Evolutionary conservation across 2,888 invertebrate species (phyloP).

Genomic region (Andricus curvator): DNA sequence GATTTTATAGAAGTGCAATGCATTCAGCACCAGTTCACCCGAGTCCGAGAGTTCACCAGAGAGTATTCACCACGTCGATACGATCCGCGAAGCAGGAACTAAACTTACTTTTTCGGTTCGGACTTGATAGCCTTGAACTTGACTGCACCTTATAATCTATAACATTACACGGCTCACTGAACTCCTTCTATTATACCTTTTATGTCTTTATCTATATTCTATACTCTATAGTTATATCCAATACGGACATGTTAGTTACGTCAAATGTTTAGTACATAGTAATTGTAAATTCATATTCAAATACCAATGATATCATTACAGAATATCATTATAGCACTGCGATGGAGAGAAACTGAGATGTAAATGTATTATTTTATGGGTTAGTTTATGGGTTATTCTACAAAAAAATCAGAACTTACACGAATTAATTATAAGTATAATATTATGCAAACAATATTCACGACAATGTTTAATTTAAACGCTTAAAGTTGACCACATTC

Average conservation of each 20-base stretch:
- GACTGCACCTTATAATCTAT: not conserved
- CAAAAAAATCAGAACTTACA: too few species aligned
- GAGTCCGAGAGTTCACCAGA: not conserved
- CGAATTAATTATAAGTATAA: too few species aligned
- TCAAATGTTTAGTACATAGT: too few species aligned
- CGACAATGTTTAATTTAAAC: too few species aligned
- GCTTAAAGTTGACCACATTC: too few species aligned
- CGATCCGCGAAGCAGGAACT: not conserved
- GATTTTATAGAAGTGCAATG: slow-evolving; percentile 18
- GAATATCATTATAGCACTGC: too few species aligned
- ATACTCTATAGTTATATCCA: not conserved
- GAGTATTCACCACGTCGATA: not conserved
- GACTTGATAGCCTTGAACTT: slow-evolving; percentile 5
- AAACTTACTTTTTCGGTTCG: slow-evolving; percentile 11
- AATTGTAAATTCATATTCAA: not conserved
- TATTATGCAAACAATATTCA: too few species aligned
- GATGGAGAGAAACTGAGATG: too few species aligned
- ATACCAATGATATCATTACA: too few species aligned
- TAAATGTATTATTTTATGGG: too few species aligned
- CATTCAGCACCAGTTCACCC: not conserved
- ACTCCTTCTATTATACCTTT: not conserved
- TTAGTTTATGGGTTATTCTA: too few species aligned
- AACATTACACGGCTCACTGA: not conserved
- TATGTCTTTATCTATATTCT: not conserved
- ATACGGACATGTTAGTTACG: too few species aligned